Evolutionary conservation across 1,140 invertebrate genomes (phyloP).

Genomic region (Calycopis cecrops): DNA sequence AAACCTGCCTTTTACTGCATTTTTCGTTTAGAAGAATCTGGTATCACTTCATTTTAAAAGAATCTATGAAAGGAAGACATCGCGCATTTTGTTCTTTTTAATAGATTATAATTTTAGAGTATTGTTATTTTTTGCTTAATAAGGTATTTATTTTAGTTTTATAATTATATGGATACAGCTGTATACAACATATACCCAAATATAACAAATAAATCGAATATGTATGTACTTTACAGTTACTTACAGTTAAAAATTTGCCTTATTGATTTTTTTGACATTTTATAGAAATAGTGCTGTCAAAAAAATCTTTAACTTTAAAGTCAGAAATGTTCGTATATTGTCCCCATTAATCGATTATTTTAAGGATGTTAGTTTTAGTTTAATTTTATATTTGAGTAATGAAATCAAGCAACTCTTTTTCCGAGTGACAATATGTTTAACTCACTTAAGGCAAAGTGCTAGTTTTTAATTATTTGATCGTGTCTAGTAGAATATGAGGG

Average conservation of each 20-base stretch:
- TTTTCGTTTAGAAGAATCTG: slow-evolving; percentile 46
- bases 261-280: slow-evolving; percentile 14
- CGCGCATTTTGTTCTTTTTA: slow-evolving; percentile 57
- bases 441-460: slow-evolving; percentile 39
- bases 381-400: slow-evolving; percentile 45
- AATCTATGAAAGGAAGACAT: slow-evolving; percentile 40
- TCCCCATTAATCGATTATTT: slow-evolving; percentile 39
- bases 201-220: slow-evolving; percentile 33
- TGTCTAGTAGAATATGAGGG: not conserved
- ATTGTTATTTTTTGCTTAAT: slow-evolving; percentile 64
- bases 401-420: slow-evolving; percentile 61
- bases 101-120: slow-evolving; percentile 49
- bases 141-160: slow-evolving; percentile 75
- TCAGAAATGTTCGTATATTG: slow-evolving; percentile 1
- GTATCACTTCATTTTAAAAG: slow-evolving; percentile 28
- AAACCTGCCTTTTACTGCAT: slow-evolving; percentile 70
- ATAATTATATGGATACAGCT: slow-evolving; percentile 70
- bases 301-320: no score
- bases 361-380: slow-evolving; percentile 53
- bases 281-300: slow-evolving; percentile 12
- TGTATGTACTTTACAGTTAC: slow-evolving; percentile 20
- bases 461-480: slow-evolving; percentile 24
- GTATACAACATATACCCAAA: slow-evolving; percentile 61
- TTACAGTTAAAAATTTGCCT: slow-evolving; percentile 28
- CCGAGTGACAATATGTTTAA: slow-evolving; percentile 40